Base-by-base conservation (phyloP, 2,113 vertebrate species). In the Apteryx owenii region DNA sequence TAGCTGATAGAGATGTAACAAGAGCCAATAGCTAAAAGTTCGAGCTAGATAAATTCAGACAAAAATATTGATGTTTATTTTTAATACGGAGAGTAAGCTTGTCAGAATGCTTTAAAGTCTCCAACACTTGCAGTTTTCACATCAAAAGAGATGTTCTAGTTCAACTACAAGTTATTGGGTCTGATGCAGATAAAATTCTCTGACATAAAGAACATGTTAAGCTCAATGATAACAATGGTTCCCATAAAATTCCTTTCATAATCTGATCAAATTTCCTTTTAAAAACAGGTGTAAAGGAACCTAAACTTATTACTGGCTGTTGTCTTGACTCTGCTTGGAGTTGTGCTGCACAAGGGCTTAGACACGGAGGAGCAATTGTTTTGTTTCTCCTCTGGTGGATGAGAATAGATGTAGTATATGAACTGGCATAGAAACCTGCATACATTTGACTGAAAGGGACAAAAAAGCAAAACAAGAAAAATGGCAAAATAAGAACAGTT, bases 181-280 rank as follows among this genome's bases (percentile, higher is more conserved):
- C 46, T 77, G 38, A 61, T 87, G 65, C 51, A 86, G 42, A 29
- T 75, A 72, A 87, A 92, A 64, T 75, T 73, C 11, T 20, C 58
- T 82, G 0, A 0, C 8, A 2, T 68, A 64, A 76, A 0, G 2
- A 58, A 60, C 12, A 5, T 38, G 21, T 42, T 21, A 42, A 15
- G 19, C 21, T 92, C 10, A 42, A 42, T 56, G 38, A 4, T 69
- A 60, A 61, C 54, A 81, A 2, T 54, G 4, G 5, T 56, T 90
- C 56, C 22, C n/a, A 19, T 36, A 61, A 53, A 81, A 82, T 68
- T 17, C 53, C 22, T 93, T 91, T 70, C 13, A 60, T 62, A 77
- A 90, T 88, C 62, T 56, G 38, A 72, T 93, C 25, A 53, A 44
- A 17, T 72, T 73, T 88, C 80, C 62, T 8, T 91, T 85, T 85